Conservation (phyloP, 2,888 invertebrate genomes). For the Lepetodrilus schrolli region DNA sequence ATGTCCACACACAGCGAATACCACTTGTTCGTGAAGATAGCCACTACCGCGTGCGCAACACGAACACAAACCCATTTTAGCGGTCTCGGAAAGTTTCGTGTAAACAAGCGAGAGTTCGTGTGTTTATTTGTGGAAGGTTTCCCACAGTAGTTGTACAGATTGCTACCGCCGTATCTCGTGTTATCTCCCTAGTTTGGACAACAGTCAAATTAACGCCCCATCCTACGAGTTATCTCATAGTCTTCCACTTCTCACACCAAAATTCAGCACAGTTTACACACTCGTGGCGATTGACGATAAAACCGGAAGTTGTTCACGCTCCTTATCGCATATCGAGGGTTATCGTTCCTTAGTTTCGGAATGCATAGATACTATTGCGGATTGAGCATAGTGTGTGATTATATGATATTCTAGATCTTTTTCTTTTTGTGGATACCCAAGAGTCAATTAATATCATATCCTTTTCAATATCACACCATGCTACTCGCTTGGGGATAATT, state of each 20-base stretch:
- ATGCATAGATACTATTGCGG: neutral
- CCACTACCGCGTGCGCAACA: no score
- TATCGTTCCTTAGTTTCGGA: neutral
- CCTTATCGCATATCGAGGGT: neutral
- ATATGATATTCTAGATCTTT: no score
- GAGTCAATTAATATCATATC: no score
- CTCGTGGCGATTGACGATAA: neutral
- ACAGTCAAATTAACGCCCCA: conserved; percentile 13
- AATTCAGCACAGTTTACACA: neutral
- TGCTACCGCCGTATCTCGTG: neutral
- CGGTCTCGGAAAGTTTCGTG: no score
- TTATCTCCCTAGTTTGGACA: neutral
- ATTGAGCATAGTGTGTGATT: no score
- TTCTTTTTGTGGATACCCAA: no score
- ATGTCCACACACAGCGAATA: no score
- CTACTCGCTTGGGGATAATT: no score
- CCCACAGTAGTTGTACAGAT: neutral
- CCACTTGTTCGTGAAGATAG: no score
- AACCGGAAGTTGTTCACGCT: neutral
- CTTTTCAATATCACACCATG: no score
- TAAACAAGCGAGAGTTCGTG: no score
- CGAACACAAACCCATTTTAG: no score
- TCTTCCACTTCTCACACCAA: neutral
- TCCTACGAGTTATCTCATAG: neutral
- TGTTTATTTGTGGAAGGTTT: neutral